phyloP scores from a whole-genome alignment of 2,113 vertebrate species.

The Kryptolebias marmoratus region DNA sequence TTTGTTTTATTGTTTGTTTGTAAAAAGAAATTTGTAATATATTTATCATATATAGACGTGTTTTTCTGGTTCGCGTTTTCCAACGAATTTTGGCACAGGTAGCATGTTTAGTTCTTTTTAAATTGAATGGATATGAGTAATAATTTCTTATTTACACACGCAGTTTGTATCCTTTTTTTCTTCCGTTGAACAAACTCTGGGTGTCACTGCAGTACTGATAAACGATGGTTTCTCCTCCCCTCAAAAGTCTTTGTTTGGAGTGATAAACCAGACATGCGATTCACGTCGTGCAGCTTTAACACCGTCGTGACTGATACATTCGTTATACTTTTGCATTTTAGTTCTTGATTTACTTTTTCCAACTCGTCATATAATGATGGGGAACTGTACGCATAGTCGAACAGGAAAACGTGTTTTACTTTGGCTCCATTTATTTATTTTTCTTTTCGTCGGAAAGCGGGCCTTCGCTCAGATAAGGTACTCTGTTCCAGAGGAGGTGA shows the following conservation, averaged over 20 bases:
- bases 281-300: not conserved
- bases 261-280: not conserved
- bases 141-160: too few species aligned
- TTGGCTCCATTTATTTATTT: constrained; percentile 3
- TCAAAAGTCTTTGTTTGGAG: not conserved
- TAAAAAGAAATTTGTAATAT: too few species aligned
- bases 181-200: not conserved
- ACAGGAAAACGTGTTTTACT: constrained; percentile 20
- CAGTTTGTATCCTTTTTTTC: constrained; percentile 48
- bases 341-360: not conserved
- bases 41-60: too few species aligned
- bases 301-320: not conserved
- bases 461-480: constrained; percentile 61
- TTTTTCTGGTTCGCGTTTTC: too few species aligned
- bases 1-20: too few species aligned
- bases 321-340: not conserved
- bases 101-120: too few species aligned
- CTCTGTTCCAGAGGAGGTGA: constrained; percentile 76
- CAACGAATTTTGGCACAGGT: too few species aligned
- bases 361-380: not conserved
- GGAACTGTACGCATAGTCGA: constrained; percentile 7
- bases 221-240: not conserved
- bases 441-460: constrained; percentile 27
- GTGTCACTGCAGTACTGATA: not conserved
- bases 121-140: too few species aligned